A percentile compares a stretch with the other conserved stretches of the same genome.
phyloP scores from a whole-genome alignment of 2,888 invertebrate species.

The Rhagonycha lutea region DNA sequence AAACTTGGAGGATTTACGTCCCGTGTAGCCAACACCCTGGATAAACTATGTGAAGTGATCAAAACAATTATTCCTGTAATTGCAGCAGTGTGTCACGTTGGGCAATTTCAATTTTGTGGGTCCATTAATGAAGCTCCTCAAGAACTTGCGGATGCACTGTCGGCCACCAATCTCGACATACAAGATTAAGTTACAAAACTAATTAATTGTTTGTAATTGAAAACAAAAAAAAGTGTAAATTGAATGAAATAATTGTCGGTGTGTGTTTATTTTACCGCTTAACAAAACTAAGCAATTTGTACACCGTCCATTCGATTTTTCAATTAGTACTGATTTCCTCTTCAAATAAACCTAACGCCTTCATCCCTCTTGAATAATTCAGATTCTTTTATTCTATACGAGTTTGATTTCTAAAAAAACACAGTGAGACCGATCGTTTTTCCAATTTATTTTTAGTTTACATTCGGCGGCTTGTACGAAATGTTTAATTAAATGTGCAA shows the following conservation, averaged over 20 bases:
- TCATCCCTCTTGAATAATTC: conserved; percentile 11
- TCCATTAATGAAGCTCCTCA: conserved; percentile 46
- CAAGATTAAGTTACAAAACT: conserved; percentile 10
- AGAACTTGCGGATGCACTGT: conserved; percentile 32
- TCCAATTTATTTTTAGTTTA: conserved; percentile 20
- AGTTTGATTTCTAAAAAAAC: conserved; percentile 18
- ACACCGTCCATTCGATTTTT: conserved; percentile 4
- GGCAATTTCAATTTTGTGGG: conserved; percentile 52
- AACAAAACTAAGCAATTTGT: neutral
- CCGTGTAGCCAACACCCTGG: conserved; percentile 47
- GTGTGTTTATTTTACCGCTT: neutral
- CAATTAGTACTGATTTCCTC: conserved; percentile 16
- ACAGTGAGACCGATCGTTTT: conserved; percentile 13
- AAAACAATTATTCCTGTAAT: conserved; percentile 52
- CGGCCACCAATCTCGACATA: conserved; percentile 13
- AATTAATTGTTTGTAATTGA: neutral
- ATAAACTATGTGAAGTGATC: conserved; percentile 51
- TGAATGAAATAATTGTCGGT: neutral
- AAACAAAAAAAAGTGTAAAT: conserved; percentile 1
- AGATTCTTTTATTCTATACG: conserved; percentile 11
- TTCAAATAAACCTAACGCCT: conserved; percentile 17
- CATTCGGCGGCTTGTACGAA: conserved; percentile 18
- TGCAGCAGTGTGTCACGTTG: conserved; percentile 52
- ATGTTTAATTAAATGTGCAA: conserved; percentile 32
- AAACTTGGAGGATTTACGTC: conserved; percentile 48